Percentiles rank a stretch among this genome's conserved stretches.
Conservation (phyloP, 1,140 invertebrate species). For the Drosophila insularis region DNA sequence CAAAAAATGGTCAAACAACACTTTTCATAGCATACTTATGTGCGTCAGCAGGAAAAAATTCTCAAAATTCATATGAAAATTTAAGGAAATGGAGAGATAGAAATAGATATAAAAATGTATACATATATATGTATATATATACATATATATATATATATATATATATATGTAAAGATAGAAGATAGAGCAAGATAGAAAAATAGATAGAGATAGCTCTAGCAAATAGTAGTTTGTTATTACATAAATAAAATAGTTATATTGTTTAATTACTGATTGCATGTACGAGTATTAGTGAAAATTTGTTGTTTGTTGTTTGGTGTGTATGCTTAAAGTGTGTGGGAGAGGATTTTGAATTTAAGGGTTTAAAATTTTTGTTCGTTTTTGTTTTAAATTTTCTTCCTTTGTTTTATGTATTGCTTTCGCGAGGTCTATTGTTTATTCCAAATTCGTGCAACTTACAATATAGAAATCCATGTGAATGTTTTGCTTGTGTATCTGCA, state of each 20-base stretch:
- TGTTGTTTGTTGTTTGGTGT: conserved; percentile 26
- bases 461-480: conserved; percentile 81
- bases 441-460: conserved; percentile 79
- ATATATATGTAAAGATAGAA: conserved; percentile 33
- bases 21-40: conserved; percentile 69
- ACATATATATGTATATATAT: background rate
- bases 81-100: conserved; percentile 33
- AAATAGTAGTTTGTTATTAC: conserved; percentile 29
- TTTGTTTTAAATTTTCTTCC: conserved; percentile 22
- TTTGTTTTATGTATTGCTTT: conserved; percentile 27
- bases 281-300: conserved; percentile 25
- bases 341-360: conserved; percentile 1
- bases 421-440: conserved; percentile 29
- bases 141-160: conserved; percentile 13
- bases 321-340: conserved; percentile 13
- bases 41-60: conserved; percentile 45
- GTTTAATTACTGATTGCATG: conserved; percentile 36
- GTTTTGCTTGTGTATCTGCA: conserved; percentile 82
- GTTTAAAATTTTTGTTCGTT: conserved; percentile 14
- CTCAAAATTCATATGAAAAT: conserved; percentile 29
- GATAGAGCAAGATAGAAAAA: conserved; percentile 25
- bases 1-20: conserved; percentile 42
- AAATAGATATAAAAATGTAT: conserved; percentile 29
- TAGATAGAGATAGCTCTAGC: conserved; percentile 19
- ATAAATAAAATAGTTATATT: conserved; percentile 23